These are phyloP conservation scores for Ahaetulla prasina DNA, from an alignment of 2,113 vertebrate genomes.

Conservation along the genomic window DNA sequence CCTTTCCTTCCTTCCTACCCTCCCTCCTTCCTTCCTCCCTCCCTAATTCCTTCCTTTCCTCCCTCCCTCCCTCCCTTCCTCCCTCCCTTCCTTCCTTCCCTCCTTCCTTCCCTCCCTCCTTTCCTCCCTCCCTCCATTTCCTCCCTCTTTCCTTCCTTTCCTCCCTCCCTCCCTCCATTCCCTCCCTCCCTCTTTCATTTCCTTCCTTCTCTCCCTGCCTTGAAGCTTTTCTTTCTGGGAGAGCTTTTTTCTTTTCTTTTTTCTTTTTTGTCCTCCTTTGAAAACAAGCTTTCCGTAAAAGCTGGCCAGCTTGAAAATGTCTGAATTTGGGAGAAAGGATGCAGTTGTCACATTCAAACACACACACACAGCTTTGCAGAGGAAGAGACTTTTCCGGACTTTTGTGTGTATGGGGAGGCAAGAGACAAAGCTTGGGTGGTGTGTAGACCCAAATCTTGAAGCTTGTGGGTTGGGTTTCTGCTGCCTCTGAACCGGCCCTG, in stretches of 20 bases:
- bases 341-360: accelerated
- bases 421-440: background rate
- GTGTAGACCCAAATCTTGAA: background rate
- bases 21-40: too few relatives aligned
- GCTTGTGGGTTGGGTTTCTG: background rate
- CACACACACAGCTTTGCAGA: background rate
- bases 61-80: too few relatives aligned
- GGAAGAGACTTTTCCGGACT: background rate
- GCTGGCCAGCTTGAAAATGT: background rate
- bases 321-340: background rate
- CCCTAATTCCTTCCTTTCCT: too few relatives aligned
- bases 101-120: too few relatives aligned
- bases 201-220: background rate
- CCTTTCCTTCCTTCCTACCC: too few relatives aligned
- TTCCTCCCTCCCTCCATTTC: too few relatives aligned
- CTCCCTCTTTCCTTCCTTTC: too few relatives aligned
- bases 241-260: too few relatives aligned
- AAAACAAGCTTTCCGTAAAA: background rate
- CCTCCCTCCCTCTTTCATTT: too few relatives aligned
- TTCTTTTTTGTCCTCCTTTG: background rate
- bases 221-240: background rate
- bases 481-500: background rate
- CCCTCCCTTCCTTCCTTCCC: too few relatives aligned
- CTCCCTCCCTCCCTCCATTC: too few relatives aligned
- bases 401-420: background rate